Percentiles rank a stretch among this genome's conserved stretches.
Evolutionary conservation across 2,113 vertebrate genomes (phyloP).

Genomic region (Dasyprocta punctata): DNA sequence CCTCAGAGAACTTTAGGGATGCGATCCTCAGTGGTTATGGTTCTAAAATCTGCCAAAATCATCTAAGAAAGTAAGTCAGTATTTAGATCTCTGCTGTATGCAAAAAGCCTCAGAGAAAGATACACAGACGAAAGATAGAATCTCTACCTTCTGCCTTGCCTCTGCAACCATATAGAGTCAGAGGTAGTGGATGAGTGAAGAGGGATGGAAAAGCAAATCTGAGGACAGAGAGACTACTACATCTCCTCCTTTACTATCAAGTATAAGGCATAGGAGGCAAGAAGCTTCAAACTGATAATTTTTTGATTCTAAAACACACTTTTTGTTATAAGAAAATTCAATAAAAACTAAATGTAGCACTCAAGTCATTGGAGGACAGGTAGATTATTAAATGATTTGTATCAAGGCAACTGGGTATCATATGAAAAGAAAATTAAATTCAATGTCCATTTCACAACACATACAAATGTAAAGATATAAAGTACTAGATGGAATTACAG

Average conservation of each 20-base stretch:
- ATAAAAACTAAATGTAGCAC: not conserved
- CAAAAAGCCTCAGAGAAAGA: not conserved
- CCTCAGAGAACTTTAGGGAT: not conserved
- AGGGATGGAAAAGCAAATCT: not conserved
- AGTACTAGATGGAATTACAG: not conserved
- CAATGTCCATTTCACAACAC: not conserved
- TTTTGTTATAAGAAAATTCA: not conserved
- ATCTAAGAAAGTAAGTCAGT: not conserved
- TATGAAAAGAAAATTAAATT: not conserved
- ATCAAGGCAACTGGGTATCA: not conserved
- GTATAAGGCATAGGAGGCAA: too few relatives aligned
- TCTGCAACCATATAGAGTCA: not conserved
- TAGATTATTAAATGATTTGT: not conserved
- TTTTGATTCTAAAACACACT: not conserved
- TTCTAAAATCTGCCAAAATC: not conserved
- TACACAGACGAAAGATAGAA: not conserved
- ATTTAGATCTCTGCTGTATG: not conserved
- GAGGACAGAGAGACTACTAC: not conserved
- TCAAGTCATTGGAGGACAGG: not conserved
- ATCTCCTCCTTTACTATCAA: not conserved
- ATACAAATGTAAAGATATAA: not conserved
- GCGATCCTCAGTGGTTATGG: fast-evolving
- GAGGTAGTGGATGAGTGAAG: too few relatives aligned
- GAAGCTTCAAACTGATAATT: not conserved
- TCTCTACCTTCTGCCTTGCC: not conserved